Percentiles rank a stretch among this genome's conserved stretches.
These are phyloP conservation scores for Phyllostomus discolor DNA, from an alignment of 2,113 vertebrate species.

Conservation along the genomic window DNA sequence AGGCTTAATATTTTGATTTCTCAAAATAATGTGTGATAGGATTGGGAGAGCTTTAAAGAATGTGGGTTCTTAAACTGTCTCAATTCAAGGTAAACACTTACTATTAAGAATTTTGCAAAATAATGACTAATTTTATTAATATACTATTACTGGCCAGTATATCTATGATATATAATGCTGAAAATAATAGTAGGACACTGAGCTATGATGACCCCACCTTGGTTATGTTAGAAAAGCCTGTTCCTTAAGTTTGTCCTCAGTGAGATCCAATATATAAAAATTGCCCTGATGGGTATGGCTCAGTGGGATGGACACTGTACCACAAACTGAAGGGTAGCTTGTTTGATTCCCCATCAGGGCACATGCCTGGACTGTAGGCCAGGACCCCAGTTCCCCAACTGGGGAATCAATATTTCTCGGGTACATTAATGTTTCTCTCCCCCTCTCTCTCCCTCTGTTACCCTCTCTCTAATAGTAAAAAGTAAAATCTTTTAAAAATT, in stretches of 20 bases:
- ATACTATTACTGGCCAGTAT: neutral
- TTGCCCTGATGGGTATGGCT: too few relatives aligned
- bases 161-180: neutral
- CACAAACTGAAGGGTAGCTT: too few relatives aligned
- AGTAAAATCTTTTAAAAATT: too few relatives aligned
- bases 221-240: neutral
- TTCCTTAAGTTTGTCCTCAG: neutral
- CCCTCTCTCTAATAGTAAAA: too few relatives aligned
- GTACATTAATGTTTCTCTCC: too few relatives aligned
- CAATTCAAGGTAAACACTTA: conserved; percentile 53
- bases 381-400: too few relatives aligned
- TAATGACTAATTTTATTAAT: conserved; percentile 50
- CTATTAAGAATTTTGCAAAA: neutral
- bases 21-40: neutral
- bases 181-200: neutral
- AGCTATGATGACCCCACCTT: neutral
- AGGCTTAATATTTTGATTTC: neutral
- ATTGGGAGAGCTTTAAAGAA: neutral
- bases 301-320: too few relatives aligned
- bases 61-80: neutral
- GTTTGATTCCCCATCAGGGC: too few relatives aligned
- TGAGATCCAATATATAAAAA: neutral
- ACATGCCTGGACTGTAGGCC: too few relatives aligned
- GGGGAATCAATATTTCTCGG: too few relatives aligned
- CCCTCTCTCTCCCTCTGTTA: too few relatives aligned